A percentile compares a stretch with the other conserved stretches of the same genome.
Evolutionary conservation across 2,888 invertebrate species (phyloP).

Genomic region (Noctua janthe): DNA sequence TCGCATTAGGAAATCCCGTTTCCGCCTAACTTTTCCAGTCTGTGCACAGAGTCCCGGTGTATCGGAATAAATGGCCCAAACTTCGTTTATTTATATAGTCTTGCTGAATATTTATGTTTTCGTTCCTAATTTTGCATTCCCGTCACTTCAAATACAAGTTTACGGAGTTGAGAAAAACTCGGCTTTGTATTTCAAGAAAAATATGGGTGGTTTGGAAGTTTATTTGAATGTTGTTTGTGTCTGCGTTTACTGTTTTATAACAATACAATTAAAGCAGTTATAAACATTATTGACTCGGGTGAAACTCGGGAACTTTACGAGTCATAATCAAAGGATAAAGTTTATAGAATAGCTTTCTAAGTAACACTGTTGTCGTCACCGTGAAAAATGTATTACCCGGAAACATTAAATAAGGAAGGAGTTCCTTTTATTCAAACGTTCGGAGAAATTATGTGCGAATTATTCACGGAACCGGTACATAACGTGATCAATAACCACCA

Average conservation of each 20-base stretch:
- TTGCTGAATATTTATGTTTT: slow-evolving; percentile 89
- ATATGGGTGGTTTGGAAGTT: slow-evolving; percentile 59
- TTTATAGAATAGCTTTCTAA: slow-evolving; percentile 25
- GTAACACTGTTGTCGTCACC: neutral
- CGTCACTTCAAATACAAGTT: slow-evolving; percentile 82
- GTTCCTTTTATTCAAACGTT: slow-evolving; percentile 27
- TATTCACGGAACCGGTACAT: slow-evolving; percentile 45
- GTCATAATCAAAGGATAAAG: slow-evolving; percentile 21
- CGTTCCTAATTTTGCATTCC: slow-evolving; percentile 85
- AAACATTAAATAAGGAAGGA: slow-evolving; percentile 18
- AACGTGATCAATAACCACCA: slow-evolving; percentile 53
- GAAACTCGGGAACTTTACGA: slow-evolving; percentile 5
- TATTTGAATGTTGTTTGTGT: slow-evolving; percentile 60
- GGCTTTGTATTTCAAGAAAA: slow-evolving; percentile 69
- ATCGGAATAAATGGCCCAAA: slow-evolving; percentile 90
- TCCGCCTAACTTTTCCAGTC: slow-evolving; percentile 88
- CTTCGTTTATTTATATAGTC: slow-evolving; percentile 89
- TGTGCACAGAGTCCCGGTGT: slow-evolving; percentile 86
- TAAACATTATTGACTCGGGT: slow-evolving; percentile 26
- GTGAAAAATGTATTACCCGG: slow-evolving; percentile 23
- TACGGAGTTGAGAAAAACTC: slow-evolving; percentile 70
- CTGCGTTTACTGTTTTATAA: slow-evolving; percentile 47
- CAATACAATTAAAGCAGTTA: slow-evolving; percentile 50
- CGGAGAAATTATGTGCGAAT: slow-evolving; percentile 39
- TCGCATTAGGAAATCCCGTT: slow-evolving; percentile 90